Evolutionary conservation across 1,140 invertebrate genomes (phyloP).

Genomic region (Drosophila bocki): DNA sequence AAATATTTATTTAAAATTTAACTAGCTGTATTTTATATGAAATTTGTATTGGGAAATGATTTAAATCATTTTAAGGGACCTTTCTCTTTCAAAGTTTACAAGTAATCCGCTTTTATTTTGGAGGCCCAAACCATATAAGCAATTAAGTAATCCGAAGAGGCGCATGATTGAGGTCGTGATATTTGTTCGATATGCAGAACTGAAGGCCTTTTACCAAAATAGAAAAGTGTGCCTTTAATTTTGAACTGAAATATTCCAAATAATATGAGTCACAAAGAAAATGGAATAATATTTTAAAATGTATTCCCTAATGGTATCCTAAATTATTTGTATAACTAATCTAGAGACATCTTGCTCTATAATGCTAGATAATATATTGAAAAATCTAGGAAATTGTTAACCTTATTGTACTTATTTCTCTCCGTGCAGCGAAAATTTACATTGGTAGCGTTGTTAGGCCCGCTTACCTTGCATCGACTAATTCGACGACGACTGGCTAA

Average conservation of each 20-base stretch:
- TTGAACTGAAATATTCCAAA: not conserved
- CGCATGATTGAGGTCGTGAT: conserved; percentile 15
- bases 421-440: conserved; percentile 36
- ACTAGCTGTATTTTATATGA: not conserved
- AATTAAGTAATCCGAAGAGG: conserved; percentile 13
- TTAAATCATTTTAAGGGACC: not conserved
- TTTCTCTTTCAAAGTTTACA: not conserved
- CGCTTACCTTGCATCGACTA: conserved; percentile 70
- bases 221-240: conserved; percentile 4
- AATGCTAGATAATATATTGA: too few relatives aligned
- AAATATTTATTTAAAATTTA: conserved; percentile 4
- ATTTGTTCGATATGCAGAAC: conserved; percentile 10
- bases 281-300: not conserved
- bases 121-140: not conserved
- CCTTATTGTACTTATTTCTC: not conserved
- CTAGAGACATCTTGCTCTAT: too few relatives aligned
- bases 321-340: too few relatives aligned
- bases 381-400: too few relatives aligned
- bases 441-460: conserved; percentile 43
- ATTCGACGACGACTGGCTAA: conserved; percentile 55
- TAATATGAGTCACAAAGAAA: not conserved
- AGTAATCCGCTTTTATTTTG: not conserved
- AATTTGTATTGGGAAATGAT: not conserved
- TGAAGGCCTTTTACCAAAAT: conserved; percentile 7
- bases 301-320: not conserved